phyloP scores from a whole-genome alignment of 2,888 invertebrate genomes.

The Lamellibrachia satsuma region DNA sequence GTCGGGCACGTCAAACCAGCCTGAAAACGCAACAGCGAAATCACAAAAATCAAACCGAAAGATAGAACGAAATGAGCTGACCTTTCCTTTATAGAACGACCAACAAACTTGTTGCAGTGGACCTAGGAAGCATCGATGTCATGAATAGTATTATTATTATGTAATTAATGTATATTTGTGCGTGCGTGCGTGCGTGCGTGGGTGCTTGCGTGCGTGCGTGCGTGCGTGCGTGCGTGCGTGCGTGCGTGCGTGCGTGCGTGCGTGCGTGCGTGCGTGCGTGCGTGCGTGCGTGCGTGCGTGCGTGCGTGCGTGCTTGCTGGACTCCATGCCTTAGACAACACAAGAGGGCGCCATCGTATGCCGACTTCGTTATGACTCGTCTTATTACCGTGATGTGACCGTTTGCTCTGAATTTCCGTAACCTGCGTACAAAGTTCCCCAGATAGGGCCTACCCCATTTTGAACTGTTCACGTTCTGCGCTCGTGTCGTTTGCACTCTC shows the following conservation, averaged over 20 bases:
- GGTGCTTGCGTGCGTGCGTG: not conserved
- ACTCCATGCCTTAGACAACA: too few relatives aligned
- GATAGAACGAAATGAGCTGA: not conserved
- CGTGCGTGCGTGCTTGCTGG: not conserved
- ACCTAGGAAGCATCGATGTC: too few relatives aligned
- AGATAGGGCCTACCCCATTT: not conserved
- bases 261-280: not conserved
- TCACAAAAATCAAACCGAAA: not conserved
- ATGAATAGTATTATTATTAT: too few relatives aligned
- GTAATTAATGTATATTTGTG: not conserved
- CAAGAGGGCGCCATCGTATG: too few relatives aligned
- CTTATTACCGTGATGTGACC: not conserved
- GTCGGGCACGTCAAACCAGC: conserved; percentile 63
- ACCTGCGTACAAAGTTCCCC: not conserved
- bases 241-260: not conserved
- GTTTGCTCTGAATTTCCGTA: not conserved
- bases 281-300: not conserved
- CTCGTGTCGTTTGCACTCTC: not conserved
- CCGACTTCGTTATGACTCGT: not conserved
- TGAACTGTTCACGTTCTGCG: not conserved
- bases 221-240: not conserved
- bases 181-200: not conserved
- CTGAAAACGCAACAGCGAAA: conserved; percentile 40
- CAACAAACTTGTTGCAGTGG: too few relatives aligned
- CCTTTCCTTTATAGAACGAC: too few relatives aligned